A percentile compares a stretch with the other conserved stretches of the same genome.
Conservation (phyloP, 2,888 invertebrate species). For the Chironomus tentans region DNA sequence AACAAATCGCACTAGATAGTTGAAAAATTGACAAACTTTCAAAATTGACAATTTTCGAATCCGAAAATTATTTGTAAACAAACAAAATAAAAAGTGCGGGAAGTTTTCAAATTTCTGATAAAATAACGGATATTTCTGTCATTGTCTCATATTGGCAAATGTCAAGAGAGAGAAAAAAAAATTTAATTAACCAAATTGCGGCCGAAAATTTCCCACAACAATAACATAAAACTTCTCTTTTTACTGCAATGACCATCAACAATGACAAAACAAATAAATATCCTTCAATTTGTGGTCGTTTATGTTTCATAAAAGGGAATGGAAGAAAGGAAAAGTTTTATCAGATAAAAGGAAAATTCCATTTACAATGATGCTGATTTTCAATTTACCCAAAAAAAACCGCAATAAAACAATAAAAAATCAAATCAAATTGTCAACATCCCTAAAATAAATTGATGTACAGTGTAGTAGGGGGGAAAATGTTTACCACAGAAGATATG, state of each 20-base stretch:
- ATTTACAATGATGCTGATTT: constrained; percentile 18
- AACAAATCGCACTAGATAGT: too few species aligned
- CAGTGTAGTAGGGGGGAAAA: background rate
- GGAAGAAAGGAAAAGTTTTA: constrained; percentile 1
- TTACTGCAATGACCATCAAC: background rate
- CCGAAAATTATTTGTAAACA: too few species aligned
- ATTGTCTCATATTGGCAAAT: too few species aligned
- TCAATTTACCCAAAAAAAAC: constrained; percentile 23
- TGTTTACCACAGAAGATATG: background rate
- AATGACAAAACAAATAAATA: background rate
- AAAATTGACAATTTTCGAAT: too few species aligned
- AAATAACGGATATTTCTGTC: too few species aligned
- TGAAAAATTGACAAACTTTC: too few species aligned
- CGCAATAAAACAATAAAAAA: constrained; percentile 20
- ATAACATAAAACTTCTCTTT: background rate
- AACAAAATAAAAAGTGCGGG: too few species aligned
- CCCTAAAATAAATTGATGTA: constrained; percentile 23
- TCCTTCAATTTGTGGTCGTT: too few species aligned
- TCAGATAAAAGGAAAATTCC: constrained; percentile 21
- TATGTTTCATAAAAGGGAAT: background rate
- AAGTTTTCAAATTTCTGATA: too few species aligned
- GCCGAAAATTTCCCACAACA: background rate
- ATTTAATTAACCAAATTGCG: background rate
- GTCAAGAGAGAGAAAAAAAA: background rate
- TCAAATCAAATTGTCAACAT: constrained; percentile 27